phyloP scores from a whole-genome alignment of 2,888 invertebrate species.

The Zygothrica quintamaculata region DNA sequence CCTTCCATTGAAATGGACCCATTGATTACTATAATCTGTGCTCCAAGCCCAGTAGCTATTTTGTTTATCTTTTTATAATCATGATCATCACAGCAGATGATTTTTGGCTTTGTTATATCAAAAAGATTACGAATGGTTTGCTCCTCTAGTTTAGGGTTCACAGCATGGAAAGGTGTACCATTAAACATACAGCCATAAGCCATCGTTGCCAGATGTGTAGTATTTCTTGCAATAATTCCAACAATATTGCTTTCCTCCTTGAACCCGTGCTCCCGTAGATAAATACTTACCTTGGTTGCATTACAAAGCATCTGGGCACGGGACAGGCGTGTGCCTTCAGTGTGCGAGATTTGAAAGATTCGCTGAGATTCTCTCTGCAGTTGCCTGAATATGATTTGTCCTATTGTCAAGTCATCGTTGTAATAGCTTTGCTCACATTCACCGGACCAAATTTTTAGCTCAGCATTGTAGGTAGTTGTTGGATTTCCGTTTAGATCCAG shows the following conservation, averaged over 20 bases:
- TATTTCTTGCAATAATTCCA: slow-evolving; percentile 71
- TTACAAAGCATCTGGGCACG: slow-evolving; percentile 59
- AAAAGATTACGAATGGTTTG: slow-evolving; percentile 60
- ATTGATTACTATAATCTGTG: slow-evolving; percentile 40
- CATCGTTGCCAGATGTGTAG: slow-evolving; percentile 65
- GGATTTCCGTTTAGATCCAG: slow-evolving; percentile 51
- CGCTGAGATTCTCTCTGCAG: slow-evolving; percentile 60
- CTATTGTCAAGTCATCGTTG: slow-evolving; percentile 68
- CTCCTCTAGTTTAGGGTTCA: slow-evolving; percentile 61
- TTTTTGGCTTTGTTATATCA: slow-evolving; percentile 64
- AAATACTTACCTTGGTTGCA: slow-evolving; percentile 62
- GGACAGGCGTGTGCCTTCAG: slow-evolving; percentile 60
- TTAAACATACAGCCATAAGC: slow-evolving; percentile 76
- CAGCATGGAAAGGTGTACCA: slow-evolving; percentile 70
- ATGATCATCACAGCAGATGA: slow-evolving; percentile 73
- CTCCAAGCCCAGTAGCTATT: slow-evolving; percentile 35
- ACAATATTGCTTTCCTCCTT: slow-evolving; percentile 63
- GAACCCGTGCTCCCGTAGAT: slow-evolving; percentile 51
- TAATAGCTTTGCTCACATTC: slow-evolving; percentile 43
- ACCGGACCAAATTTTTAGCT: slow-evolving; percentile 62
- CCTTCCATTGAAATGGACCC: slow-evolving; percentile 30
- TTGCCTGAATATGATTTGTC: slow-evolving; percentile 65
- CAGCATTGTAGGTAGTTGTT: slow-evolving; percentile 48
- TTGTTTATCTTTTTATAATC: slow-evolving; percentile 59
- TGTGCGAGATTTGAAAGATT: slow-evolving; percentile 69